Percentiles rank a stretch among this genome's conserved stretches.
These are phyloP conservation scores for Tachycineta bicolor DNA, from an alignment of 2,113 vertebrate genomes.

Conservation along the genomic window DNA sequence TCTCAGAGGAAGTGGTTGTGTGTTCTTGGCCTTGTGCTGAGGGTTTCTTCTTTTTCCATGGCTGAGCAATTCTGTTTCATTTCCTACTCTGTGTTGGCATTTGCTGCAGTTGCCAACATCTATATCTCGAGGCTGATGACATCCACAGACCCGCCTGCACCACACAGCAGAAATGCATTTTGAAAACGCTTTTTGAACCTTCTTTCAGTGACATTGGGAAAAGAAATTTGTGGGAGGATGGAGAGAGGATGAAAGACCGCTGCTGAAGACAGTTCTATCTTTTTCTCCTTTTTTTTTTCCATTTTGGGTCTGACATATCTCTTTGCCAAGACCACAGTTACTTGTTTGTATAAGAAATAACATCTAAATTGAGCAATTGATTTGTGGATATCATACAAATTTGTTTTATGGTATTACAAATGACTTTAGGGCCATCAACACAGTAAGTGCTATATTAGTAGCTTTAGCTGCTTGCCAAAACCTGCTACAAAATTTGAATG, in stretches of 20 bases:
- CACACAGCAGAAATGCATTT: neutral
- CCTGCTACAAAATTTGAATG: slow-evolving; percentile 21
- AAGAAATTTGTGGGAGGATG: neutral
- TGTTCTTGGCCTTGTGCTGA: slow-evolving; percentile 18
- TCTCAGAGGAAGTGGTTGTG: slow-evolving; percentile 56
- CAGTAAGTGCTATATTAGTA: slow-evolving; percentile 45
- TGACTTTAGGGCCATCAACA: slow-evolving; percentile 42
- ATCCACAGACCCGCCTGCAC: neutral
- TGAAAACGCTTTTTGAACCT: neutral
- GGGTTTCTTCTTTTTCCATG: slow-evolving; percentile 50
- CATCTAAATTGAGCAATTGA: slow-evolving; percentile 40
- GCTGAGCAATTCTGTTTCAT: slow-evolving; percentile 1
- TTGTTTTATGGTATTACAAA: slow-evolving; percentile 36
- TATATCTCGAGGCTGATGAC: neutral
- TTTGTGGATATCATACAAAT: slow-evolving; percentile 38
- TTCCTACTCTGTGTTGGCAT: neutral
- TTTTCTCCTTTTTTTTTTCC: neutral
- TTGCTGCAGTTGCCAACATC: neutral
- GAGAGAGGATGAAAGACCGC: neutral
- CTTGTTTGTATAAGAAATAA: slow-evolving; percentile 35
- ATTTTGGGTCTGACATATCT: neutral
- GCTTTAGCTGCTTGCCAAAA: slow-evolving; percentile 41
- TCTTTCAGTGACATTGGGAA: neutral
- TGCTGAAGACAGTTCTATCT: neutral
- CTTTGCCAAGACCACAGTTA: slow-evolving; percentile 3